Percentiles rank a stretch among this genome's conserved stretches.
Evolutionary conservation across 2,888 invertebrate genomes (phyloP).

Genomic region (Pseudococcus jackbeardsleyi): DNA sequence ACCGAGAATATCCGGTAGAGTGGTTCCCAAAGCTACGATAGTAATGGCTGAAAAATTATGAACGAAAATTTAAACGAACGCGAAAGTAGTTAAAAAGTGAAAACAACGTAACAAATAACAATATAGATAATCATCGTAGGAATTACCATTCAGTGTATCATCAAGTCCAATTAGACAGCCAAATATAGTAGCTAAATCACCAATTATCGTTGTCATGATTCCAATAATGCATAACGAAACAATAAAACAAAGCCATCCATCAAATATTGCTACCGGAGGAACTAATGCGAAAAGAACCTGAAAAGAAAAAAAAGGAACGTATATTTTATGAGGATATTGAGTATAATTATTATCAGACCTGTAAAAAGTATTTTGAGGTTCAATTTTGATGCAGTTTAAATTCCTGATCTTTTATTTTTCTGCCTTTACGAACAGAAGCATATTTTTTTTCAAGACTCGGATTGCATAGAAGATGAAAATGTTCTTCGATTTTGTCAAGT

Average conservation of each 20-base stretch:
- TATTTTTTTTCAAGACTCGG: too few species aligned
- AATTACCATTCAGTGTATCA: constrained; percentile 72
- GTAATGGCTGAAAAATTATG: constrained; percentile 70
- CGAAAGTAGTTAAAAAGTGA: too few species aligned
- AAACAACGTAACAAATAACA: too few species aligned
- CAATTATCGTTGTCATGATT: constrained; percentile 74
- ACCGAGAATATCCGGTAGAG: constrained; percentile 75
- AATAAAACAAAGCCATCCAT: constrained; percentile 75
- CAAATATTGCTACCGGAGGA: constrained; percentile 73
- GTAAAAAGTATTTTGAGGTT: not conserved
- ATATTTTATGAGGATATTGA: too few species aligned
- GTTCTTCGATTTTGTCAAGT: too few species aligned
- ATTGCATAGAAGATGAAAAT: too few species aligned
- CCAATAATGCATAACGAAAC: constrained; percentile 73
- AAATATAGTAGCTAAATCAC: constrained; percentile 75
- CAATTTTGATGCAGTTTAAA: too few species aligned
- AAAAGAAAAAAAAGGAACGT: constrained; percentile 15
- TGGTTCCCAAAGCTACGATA: constrained; percentile 75
- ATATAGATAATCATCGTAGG: too few species aligned
- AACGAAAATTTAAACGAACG: too few species aligned
- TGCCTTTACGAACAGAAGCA: too few species aligned
- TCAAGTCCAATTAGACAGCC: constrained; percentile 74
- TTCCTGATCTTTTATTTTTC: too few species aligned
- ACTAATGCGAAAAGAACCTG: constrained; percentile 70
- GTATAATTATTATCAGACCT: too few species aligned